Evolutionary conservation across 30 jellyfish, hydroid and myxozoan species (phyloP).

Genomic region (Catostylus mosaicus): DNA sequence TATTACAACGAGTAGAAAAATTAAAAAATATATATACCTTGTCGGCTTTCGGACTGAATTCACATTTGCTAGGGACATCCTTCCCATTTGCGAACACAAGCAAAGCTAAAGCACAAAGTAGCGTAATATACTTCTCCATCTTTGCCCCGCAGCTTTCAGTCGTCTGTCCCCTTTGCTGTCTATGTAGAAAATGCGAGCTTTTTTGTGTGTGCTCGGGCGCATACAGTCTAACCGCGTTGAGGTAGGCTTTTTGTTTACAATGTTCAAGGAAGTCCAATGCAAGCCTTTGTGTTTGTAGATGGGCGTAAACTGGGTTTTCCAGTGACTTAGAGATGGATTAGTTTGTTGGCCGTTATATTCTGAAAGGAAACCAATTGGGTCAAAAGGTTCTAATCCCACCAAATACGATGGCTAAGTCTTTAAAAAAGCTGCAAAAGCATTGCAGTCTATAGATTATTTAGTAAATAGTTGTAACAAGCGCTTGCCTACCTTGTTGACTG

Average conservation of each 20-base stretch:
- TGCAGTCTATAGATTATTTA: no score
- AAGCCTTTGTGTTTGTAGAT: background rate
- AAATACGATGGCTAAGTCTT: background rate
- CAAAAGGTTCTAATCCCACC: background rate
- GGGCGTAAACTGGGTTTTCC: background rate
- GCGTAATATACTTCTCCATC: background rate
- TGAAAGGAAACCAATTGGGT: background rate
- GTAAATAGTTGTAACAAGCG: no score
- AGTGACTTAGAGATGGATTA: background rate
- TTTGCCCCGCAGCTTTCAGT: background rate
- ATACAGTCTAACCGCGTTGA: background rate
- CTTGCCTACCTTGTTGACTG: no score
- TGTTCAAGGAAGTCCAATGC: background rate
- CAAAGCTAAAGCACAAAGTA: background rate
- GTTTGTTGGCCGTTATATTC: background rate
- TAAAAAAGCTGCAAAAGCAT: background rate
- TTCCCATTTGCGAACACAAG: background rate
- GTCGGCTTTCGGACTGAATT: background rate
- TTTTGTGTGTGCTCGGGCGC: background rate
- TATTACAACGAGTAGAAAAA: background rate
- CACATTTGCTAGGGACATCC: background rate
- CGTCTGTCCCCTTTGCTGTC: background rate
- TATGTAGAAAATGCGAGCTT: background rate
- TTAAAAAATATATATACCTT: background rate
- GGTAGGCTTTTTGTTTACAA: constrained; percentile 3